Conservation (phyloP, 2,797 vertebrate genomes). For the Hemitrygon akajei region DNA sequence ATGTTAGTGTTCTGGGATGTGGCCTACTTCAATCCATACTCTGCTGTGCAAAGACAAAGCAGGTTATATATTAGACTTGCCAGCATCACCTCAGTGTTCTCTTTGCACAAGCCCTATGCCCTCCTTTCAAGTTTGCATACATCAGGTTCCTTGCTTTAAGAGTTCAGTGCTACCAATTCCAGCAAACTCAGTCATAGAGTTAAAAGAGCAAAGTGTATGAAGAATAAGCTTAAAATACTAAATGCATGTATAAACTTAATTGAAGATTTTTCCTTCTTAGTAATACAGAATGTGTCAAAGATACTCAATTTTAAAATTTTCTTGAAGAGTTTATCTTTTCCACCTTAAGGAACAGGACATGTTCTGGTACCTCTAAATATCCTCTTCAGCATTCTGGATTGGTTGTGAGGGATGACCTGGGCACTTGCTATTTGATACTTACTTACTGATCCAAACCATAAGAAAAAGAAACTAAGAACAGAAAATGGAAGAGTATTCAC, state of each 20-base stretch:
- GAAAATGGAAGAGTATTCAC: background rate
- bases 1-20: slow-evolving; percentile 28
- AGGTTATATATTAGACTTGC: background rate
- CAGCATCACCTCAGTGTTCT: background rate
- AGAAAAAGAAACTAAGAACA: background rate
- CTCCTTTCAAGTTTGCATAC: background rate
- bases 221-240: no score
- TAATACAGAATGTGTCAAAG: no score
- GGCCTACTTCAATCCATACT: background rate
- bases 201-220: no score
- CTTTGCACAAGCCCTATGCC: background rate
- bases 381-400: background rate
- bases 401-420: background rate
- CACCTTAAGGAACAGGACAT: no score
- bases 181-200: no score
- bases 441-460: background rate
- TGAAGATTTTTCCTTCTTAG: no score
- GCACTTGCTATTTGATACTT: no score
- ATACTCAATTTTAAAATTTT: no score
- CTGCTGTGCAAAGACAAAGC: background rate
- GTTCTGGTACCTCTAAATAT: background rate
- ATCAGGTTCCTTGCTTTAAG: background rate
- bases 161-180: background rate
- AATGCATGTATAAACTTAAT: no score
- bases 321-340: no score